Conservation (phyloP, 2,888 invertebrate genomes). For the Hypercompe scribonia region DNA sequence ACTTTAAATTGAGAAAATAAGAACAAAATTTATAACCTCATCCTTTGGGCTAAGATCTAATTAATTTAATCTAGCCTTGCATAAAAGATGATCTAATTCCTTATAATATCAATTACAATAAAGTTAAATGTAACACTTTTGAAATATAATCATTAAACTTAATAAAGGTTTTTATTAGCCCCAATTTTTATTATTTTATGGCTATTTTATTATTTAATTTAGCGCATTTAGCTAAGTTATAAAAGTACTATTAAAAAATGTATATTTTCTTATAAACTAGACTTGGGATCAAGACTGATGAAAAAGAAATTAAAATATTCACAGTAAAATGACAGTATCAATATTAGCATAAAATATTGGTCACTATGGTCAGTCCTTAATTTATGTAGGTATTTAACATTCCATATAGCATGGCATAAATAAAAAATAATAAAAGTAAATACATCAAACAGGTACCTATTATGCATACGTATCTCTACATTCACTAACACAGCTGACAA, state of each 20-base stretch:
- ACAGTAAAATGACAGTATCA: background rate
- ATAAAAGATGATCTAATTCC: background rate
- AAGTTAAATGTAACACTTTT: background rate
- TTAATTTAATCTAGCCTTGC: background rate
- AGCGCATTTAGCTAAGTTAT: background rate
- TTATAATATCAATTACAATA: background rate
- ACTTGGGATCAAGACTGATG: background rate
- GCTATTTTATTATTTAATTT: background rate
- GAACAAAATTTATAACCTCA: background rate
- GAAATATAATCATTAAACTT: background rate
- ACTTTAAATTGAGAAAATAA: background rate
- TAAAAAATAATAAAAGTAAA: constrained; percentile 44
- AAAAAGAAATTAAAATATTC: background rate
- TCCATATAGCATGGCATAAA: constrained; percentile 8
- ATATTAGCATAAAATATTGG: background rate
- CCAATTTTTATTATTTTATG: background rate
- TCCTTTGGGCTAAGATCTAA: background rate
- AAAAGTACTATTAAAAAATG: background rate
- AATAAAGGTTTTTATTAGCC: background rate
- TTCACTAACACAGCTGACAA: constrained; percentile 67
- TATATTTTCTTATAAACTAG: background rate
- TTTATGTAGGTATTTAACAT: background rate
- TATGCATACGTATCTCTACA: constrained; percentile 61
- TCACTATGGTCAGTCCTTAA: background rate
- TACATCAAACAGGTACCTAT: constrained; percentile 46